Evolutionary conservation across 1,140 invertebrate species (phyloP), one percentile per base, ranked within the genome.

Genomic region (Charaxes varanes): DNA sequence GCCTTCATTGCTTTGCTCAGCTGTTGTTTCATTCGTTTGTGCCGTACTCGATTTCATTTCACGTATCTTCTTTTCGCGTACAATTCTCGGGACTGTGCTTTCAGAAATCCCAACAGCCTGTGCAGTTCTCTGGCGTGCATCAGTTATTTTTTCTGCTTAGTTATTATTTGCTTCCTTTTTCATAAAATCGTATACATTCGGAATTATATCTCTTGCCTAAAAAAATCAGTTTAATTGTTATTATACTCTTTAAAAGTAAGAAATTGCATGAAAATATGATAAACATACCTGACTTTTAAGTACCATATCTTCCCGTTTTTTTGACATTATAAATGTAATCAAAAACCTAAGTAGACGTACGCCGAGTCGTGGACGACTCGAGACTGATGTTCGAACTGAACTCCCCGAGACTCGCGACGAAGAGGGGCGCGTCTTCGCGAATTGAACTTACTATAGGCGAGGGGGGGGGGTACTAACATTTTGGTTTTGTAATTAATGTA

Each of bases 171-270:
- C 23, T 11, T 26, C 23, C 11, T 26, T 26, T 26, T 26, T 26
- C 23, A 26, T 26, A 4, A 26, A 26, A 26, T 26, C 23, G 10
- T 26, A 26, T 10, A 26, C 23, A 8, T 26, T 26, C 23, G 7
- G 4, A 10, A 26, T 26, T 26, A 26, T 26, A n/a, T 26, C 23
- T 26, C 23, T 26, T 26, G 23, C 23, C 23, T 26, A 26, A 10
- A 26, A 26, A 26, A 26, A 8, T 8, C 23, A 26, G 11, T 26
- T 26, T 4, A 7, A 26, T 26, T 26, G 8, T 8, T n/a, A 8
- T 26, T 26, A 7, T 8, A 8, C 5, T 8, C 11, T n/a, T 13
- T 4, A 26, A 11, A 26, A 4, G n/a, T 26, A 3, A 18, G 6
- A 18, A 6, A 18, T 4, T 18, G 6, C 6, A 18, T 4, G 6